Evolutionary conservation across 2,797 vertebrate genomes (phyloP).

Genomic region (Urocyon cinereoargenteus): DNA sequence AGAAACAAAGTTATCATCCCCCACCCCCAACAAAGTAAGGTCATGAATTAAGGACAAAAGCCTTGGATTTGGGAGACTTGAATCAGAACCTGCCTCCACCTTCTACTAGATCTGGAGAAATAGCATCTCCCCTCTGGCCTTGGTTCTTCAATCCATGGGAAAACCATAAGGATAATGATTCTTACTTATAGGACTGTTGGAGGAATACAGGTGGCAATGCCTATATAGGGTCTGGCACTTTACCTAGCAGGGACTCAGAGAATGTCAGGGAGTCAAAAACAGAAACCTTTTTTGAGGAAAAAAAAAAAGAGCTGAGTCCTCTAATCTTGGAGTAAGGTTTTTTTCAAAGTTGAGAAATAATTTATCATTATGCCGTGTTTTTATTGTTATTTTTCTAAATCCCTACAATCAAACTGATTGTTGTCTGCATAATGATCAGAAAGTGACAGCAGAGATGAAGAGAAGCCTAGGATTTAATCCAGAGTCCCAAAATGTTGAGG

Average conservation of each 20-base stretch:
- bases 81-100: not conserved
- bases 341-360: conserved; percentile 42
- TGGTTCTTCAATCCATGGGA: not conserved
- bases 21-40: not conserved
- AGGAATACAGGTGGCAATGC: not conserved
- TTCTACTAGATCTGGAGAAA: not conserved
- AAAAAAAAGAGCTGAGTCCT: not conserved
- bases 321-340: not conserved
- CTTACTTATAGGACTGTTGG: not conserved
- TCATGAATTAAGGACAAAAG: not conserved
- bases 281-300: not conserved
- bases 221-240: not conserved
- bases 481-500: not conserved
- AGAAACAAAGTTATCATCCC: not conserved
- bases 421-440: not conserved
- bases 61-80: not conserved
- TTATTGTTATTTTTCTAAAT: not conserved
- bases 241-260: not conserved
- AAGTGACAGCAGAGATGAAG: not conserved
- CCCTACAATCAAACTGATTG: not conserved
- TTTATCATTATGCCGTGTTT: not conserved
- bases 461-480: not conserved
- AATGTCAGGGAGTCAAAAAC: not conserved
- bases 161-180: not conserved
- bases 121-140: not conserved